phyloP scores from a whole-genome alignment of 2,888 invertebrate species.

The Tetragnatha montana region DNA sequence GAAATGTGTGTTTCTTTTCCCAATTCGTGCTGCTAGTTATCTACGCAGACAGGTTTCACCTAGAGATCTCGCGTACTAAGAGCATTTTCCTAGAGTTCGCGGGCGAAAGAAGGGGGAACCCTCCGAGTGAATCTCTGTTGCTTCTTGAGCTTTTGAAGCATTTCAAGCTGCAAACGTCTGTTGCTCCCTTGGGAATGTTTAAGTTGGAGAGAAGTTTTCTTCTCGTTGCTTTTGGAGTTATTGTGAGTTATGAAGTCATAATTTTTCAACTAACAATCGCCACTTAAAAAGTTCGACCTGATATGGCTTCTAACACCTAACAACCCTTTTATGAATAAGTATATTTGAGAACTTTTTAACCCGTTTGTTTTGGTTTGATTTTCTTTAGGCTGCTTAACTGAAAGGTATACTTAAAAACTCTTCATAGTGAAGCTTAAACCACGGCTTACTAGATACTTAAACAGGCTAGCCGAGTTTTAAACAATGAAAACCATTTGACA shows the following conservation, averaged over 20 bases:
- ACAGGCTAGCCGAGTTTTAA: too few relatives aligned
- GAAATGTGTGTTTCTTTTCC: not conserved
- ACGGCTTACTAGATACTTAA: too few relatives aligned
- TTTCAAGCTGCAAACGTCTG: conserved; percentile 4
- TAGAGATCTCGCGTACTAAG: not conserved
- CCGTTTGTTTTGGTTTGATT: too few relatives aligned
- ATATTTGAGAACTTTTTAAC: too few relatives aligned
- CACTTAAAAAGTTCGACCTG: too few relatives aligned
- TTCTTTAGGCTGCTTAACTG: too few relatives aligned
- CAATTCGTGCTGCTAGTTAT: not conserved
- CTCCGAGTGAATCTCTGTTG: not conserved
- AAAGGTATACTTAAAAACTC: too few relatives aligned
- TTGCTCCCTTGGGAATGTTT: not conserved
- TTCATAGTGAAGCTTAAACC: too few relatives aligned
- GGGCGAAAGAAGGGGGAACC: not conserved
- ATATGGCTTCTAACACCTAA: too few relatives aligned
- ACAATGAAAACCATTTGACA: too few relatives aligned
- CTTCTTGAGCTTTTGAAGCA: not conserved
- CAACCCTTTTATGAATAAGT: too few relatives aligned
- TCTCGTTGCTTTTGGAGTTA: conserved; percentile 3
- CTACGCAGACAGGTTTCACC: not conserved
- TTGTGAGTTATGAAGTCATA: conserved; percentile 11
- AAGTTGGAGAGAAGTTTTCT: not conserved
- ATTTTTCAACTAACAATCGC: not conserved
- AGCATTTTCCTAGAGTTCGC: not conserved